Evolutionary conservation across 2,888 invertebrate genomes (phyloP).

Genomic region (Ptychoptera albimana): DNA sequence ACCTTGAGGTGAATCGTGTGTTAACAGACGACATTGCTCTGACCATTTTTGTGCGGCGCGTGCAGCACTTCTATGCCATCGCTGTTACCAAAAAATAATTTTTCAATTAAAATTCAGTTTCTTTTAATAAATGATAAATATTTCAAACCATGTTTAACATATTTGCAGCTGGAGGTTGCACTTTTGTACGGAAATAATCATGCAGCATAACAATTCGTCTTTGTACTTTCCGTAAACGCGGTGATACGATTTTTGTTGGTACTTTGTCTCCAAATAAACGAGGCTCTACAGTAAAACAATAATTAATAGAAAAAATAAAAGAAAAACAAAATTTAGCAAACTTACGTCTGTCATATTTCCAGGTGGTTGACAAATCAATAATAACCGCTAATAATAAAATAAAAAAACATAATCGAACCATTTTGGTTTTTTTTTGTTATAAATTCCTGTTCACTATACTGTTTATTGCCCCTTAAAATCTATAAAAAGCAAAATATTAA

Average conservation of each 20-base stretch:
- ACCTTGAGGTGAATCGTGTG: conserved; percentile 51
- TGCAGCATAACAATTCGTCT: conserved; percentile 59
- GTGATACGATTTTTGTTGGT: conserved; percentile 37
- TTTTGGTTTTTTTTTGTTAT: background rate
- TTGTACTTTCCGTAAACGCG: conserved; percentile 41
- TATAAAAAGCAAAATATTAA: no score
- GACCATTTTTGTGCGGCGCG: conserved; percentile 60
- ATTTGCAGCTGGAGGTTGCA: conserved; percentile 58
- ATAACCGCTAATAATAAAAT: conserved; percentile 1
- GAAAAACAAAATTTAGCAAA: background rate
- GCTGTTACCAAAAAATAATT: conserved; percentile 30
- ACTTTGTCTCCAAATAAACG: conserved; percentile 39
- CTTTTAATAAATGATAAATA: conserved; percentile 4
- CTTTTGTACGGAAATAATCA: conserved; percentile 60
- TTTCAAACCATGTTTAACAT: conserved; percentile 60
- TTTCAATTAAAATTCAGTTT: background rate
- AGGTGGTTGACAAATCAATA: background rate
- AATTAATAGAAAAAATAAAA: no score
- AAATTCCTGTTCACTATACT: no score
- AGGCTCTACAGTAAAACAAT: conserved; percentile 33
- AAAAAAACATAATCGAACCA: background rate
- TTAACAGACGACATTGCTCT: conserved; percentile 48
- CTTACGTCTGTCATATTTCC: conserved; percentile 4
- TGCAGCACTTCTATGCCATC: conserved; percentile 56
- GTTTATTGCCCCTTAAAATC: no score